phyloP scores from a whole-genome alignment of 2,888 invertebrate species.

The Phoenoteleia sp. region DNA sequence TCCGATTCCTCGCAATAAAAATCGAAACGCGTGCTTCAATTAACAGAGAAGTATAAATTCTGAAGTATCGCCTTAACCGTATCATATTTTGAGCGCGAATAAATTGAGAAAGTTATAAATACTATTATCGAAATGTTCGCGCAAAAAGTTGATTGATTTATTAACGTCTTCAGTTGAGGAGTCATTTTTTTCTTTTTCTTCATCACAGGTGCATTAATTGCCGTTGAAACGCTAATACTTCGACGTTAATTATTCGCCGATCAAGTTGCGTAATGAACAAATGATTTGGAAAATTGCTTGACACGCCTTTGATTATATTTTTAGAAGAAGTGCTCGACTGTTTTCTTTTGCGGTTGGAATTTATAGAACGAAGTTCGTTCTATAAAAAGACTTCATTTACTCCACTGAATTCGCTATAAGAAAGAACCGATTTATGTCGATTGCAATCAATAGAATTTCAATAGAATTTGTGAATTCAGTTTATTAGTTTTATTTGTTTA shows the following conservation, averaged over 20 bases:
- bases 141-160: constrained; percentile 33
- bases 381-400: too few relatives aligned
- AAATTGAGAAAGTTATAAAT: constrained; percentile 35
- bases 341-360: too few relatives aligned
- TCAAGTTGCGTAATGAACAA: constrained; percentile 19
- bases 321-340: too few relatives aligned
- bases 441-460: too few relatives aligned
- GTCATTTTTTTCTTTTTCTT: too few relatives aligned
- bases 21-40: constrained; percentile 30
- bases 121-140: constrained; percentile 17
- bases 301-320: too few relatives aligned
- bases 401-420: too few relatives aligned
- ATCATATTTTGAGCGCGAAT: constrained; percentile 2
- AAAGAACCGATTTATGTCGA: too few relatives aligned
- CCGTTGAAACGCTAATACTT: constrained; percentile 9
- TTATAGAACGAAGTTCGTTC: too few relatives aligned
- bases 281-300: constrained; percentile 9
- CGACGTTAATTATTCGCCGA: constrained; percentile 25
- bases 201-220: constrained; percentile 42
- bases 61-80: background rate
- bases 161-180: constrained; percentile 20
- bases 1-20: constrained; percentile 21
- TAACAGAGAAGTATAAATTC: background rate
- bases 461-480: too few relatives aligned
- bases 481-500: too few relatives aligned